Evolutionary conservation across 2,113 vertebrate genomes (phyloP).

Genomic region (Oreochromis spilurus): DNA sequence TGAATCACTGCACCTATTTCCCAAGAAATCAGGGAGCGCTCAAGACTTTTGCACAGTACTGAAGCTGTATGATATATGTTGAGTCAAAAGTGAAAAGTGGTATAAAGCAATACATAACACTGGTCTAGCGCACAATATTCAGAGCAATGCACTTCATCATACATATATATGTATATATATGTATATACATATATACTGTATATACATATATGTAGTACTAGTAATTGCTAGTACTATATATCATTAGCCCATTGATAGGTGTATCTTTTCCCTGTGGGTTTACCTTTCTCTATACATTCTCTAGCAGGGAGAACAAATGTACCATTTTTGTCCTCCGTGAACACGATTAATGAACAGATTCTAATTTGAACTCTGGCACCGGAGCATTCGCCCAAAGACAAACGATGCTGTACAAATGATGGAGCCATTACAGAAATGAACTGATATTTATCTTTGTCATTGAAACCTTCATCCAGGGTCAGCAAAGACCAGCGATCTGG

Average conservation of each 20-base stretch:
- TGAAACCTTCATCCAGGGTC: constrained; percentile 7
- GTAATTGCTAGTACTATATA: not conserved
- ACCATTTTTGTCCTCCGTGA: not conserved
- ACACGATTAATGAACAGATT: constrained; percentile 7
- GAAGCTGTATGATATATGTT: not conserved
- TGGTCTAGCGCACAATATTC: not conserved
- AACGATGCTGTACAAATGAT: not conserved
- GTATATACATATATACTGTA: rapidly evolving
- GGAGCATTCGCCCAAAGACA: not conserved
- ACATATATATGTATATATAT: rapidly evolving
- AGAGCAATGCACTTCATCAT: not conserved
- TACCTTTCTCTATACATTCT: not conserved
- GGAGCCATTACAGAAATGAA: not conserved
- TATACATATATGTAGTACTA: rapidly evolving
- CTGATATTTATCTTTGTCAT: not conserved
- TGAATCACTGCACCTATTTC: not conserved
- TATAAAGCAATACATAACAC: not conserved
- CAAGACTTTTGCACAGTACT: not conserved
- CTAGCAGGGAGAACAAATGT: not conserved
- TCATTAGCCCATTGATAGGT: not conserved
- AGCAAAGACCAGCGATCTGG: not conserved
- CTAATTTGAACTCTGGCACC: not conserved
- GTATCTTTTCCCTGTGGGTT: not conserved
- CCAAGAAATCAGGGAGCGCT: not conserved
- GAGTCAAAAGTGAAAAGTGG: not conserved